Base-by-base conservation (phyloP, 2,888 invertebrate species). In the Mellilla xanthometata region DNA sequence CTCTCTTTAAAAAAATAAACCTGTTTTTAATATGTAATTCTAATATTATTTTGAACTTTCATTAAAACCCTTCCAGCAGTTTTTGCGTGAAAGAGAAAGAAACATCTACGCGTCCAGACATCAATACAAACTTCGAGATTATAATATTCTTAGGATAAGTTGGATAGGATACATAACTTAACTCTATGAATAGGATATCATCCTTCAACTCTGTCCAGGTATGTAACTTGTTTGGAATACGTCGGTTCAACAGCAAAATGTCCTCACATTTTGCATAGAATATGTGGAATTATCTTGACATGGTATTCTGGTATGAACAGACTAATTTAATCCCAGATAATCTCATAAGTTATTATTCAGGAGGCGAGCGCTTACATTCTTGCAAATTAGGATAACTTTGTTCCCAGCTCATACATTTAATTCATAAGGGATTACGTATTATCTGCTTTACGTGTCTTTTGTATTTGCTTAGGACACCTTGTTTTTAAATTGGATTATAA, bases 261-360 rank as follows among this genome's bases (percentile, higher is more conserved):
- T 39, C 23, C 23, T 7, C 8, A 15, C 30, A 33, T 44, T 45
- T 39, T 22, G 35, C 39, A 47, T 47, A 28, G 39, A 42, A 42
- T 27, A 45, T 40, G 35, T 39, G 45, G 48, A 48, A 45, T 50
- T 50, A 55, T 48, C 52, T 43, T 29, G 28, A 47, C 52, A 40
- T 13, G 32, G 31, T 45, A 45, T 52, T 50, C 22, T 40, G 38
- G 35, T 48, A 27, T 22, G 44, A 49, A 45, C 42, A 48, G 35
- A 33, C 38, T 56, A 38, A 56, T 54, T 49, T 52, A 48, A 50
- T 45, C 43, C 42, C 15, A 42, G 51, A 53, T 56, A 40, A 56
- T 52, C 53, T 51, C 30, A 26, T 43, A 44, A 49, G 44, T 49
- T 56, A 49, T 47, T 48, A 39, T 44, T 42, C 39, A 38, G 24